Evolutionary conservation across 64 coral and sea anemone species (phyloP).

Genomic region (Actinia tenebrosa): DNA sequence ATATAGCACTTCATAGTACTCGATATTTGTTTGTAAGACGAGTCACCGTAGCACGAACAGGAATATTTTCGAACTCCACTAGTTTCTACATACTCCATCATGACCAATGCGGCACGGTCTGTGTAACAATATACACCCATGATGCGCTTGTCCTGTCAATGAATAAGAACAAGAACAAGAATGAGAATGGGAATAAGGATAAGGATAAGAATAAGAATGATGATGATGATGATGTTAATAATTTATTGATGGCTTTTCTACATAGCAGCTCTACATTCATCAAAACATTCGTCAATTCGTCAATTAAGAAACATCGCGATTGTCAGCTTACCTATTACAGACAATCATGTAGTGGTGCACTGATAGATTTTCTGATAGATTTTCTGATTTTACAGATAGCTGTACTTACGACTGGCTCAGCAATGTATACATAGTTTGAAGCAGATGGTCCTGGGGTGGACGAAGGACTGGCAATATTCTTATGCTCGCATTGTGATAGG

Average conservation of each 20-base stretch:
- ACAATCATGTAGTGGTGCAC: too few species aligned
- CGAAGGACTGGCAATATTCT: not conserved
- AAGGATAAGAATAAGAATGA: not conserved
- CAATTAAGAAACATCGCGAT: too few species aligned
- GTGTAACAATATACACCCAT: conserved; percentile 10
- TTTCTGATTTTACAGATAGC: too few species aligned
- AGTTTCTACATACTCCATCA: not conserved
- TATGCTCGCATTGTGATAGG: not conserved
- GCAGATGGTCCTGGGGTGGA: not conserved
- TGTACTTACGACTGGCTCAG: not conserved
- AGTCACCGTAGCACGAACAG: conserved; percentile 8
- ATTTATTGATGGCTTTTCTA: too few species aligned
- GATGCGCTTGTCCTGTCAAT: conserved; percentile 5
- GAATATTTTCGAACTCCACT: not conserved
- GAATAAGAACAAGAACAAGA: not conserved
- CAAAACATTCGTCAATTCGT: too few species aligned
- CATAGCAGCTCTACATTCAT: too few species aligned
- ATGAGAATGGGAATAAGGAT: not conserved
- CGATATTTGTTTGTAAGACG: not conserved
- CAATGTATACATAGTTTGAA: not conserved
- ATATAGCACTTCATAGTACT: not conserved
- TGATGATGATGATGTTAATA: too few species aligned
- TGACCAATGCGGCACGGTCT: conserved; percentile 9
- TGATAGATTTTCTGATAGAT: too few species aligned
- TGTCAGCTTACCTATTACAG: too few species aligned